Evolutionary conservation across 1,140 invertebrate genomes (phyloP), one percentile per base, ranked within the genome.

Genomic region (Phenacoccus solenopsis): DNA sequence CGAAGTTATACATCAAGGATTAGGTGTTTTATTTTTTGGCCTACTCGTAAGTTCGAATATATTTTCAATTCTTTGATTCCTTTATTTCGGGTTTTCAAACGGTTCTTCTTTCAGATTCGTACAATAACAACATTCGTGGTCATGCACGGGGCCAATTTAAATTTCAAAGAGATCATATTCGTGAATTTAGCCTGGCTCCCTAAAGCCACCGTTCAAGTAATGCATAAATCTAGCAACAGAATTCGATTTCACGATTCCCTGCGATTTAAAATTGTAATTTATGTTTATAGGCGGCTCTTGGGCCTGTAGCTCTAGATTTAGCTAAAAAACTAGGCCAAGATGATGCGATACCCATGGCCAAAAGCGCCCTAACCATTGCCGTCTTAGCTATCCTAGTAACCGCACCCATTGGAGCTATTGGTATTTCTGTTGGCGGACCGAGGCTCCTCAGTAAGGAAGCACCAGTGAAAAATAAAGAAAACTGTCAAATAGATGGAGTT

Each of bases 311-410:
- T 12, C 76, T 88, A 68, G 86, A 88, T 73, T 76, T 82, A 70
- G 85, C 86, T 13, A 76, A 79, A 70, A 72, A 77, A 69, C 25
- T 27, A 16, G 35, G 24, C 0, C 22, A 56, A 1, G 22, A 70
- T 1, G 67, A 69, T 21, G 59, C 72, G 12, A 7, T 67, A 69
- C 77, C 72, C 56, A 73, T 0, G 74, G 81, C 74, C 78, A 79
- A 24, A 68, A 78, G 84, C 77, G 78, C 89, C 67, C 78, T 90
- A 28, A 86, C 86, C 24, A 81, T 88, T 38, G 85, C 87, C 1
- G 87, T 89, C 0, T 76, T 90, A 27, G 83, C 85, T 61, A 90
- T 90, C 71, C 76, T 90, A n/a, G 80, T 90, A 28, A 89, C 88
- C 21, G 88, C 88, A 10, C 88, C 88, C 1, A 74, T 88, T 32